phyloP scores from a whole-genome alignment of 2,888 invertebrate genomes.

The Teleogryllus oceanicus region DNA sequence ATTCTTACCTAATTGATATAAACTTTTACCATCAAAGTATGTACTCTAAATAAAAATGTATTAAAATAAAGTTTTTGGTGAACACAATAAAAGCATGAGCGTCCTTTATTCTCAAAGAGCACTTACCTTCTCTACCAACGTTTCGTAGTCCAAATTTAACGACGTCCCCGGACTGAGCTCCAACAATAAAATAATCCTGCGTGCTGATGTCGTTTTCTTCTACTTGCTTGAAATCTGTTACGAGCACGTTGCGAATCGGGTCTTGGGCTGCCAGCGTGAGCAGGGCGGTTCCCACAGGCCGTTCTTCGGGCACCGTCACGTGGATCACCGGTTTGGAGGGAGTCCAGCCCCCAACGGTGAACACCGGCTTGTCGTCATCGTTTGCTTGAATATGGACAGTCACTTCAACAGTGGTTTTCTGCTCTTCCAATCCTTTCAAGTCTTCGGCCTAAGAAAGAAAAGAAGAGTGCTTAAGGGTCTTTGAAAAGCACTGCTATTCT shows the following conservation, averaged over 20 bases:
- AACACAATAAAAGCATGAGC: too few species aligned
- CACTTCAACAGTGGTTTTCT: constrained; percentile 64
- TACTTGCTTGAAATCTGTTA: constrained; percentile 53
- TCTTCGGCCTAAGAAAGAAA: constrained; percentile 50
- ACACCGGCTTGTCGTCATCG: constrained; percentile 71
- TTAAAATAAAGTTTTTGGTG: too few species aligned
- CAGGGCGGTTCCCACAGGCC: constrained; percentile 69
- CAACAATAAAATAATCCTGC: constrained; percentile 52
- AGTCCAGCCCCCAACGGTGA: constrained; percentile 69
- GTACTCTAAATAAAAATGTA: too few species aligned
- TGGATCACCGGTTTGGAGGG: constrained; percentile 62
- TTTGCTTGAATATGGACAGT: constrained; percentile 75
- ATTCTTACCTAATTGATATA: neutral
- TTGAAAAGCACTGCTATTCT: too few species aligned
- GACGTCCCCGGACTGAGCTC: constrained; percentile 62
- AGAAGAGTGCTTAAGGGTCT: too few species aligned
- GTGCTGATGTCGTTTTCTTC: constrained; percentile 54
- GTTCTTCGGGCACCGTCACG: constrained; percentile 70
- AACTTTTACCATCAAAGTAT: too few species aligned
- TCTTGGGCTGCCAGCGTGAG: constrained; percentile 68
- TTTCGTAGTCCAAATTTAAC: constrained; percentile 78
- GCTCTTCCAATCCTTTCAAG: constrained; percentile 51
- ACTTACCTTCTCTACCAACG: constrained; percentile 47
- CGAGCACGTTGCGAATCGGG: constrained; percentile 60
- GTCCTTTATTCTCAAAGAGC: too few species aligned